Evolutionary conservation across 2,888 invertebrate genomes (phyloP).

Genomic region (Cosmia pyralina): DNA sequence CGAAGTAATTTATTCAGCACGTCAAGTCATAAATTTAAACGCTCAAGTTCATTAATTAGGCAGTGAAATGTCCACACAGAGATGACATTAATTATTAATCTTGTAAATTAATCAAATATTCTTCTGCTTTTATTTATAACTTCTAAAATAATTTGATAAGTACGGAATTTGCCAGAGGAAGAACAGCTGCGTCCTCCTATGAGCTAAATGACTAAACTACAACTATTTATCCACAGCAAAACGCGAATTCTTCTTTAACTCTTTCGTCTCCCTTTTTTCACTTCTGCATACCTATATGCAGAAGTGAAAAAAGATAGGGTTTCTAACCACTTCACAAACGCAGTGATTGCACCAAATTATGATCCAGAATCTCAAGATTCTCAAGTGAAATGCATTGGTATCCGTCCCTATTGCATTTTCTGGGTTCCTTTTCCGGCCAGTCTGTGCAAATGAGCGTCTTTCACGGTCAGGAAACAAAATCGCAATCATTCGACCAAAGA

Average conservation of each 20-base stretch:
- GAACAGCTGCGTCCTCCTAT: not conserved
- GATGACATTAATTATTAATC: slow-evolving; percentile 54
- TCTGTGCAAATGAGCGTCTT: not conserved
- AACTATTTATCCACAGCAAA: not conserved
- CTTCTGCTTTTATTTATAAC: not conserved
- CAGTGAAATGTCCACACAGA: slow-evolving; percentile 47
- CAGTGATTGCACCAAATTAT: not conserved
- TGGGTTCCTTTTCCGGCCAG: not conserved
- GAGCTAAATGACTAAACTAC: not conserved
- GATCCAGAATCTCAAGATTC: not conserved
- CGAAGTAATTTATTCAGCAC: slow-evolving; percentile 60
- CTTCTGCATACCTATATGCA: too few species aligned
- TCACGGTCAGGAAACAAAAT: not conserved
- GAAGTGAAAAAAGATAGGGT: not conserved
- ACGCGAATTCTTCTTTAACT: not conserved
- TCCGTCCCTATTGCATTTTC: too few species aligned
- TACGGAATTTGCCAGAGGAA: not conserved
- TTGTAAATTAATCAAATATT: slow-evolving; percentile 41
- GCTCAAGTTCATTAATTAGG: slow-evolving; percentile 56
- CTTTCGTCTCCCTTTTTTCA: too few species aligned
- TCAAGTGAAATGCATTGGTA: not conserved
- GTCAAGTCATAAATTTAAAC: slow-evolving; percentile 55
- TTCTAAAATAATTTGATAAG: slow-evolving; percentile 1
- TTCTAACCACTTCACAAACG: not conserved
- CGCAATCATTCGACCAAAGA: slow-evolving; percentile 20